A percentile compares a stretch with the other conserved stretches of the same genome.
Evolutionary conservation across 2,113 vertebrate genomes (phyloP).

Genomic region (Psittacus erithacus): DNA sequence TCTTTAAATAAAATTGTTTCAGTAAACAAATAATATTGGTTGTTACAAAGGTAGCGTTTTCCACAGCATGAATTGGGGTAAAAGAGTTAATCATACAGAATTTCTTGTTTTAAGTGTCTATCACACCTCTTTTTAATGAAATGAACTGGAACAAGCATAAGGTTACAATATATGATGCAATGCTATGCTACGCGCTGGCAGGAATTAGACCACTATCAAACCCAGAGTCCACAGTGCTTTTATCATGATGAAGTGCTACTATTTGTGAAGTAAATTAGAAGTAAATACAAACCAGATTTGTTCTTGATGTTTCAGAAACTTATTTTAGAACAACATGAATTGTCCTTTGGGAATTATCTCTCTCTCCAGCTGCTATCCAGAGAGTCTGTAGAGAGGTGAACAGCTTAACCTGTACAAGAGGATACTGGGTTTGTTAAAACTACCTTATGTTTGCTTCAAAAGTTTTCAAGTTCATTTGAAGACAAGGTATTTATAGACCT

Average conservation of each 20-base stretch:
- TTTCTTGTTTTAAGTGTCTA: background rate
- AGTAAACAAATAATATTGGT: background rate
- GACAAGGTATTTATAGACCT: background rate
- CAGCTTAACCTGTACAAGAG: background rate
- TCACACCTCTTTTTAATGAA: background rate
- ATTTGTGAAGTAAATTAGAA: background rate
- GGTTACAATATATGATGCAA: background rate
- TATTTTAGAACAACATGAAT: background rate
- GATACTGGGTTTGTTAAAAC: background rate
- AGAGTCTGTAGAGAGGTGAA: background rate
- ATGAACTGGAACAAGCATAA: background rate
- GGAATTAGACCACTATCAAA: background rate
- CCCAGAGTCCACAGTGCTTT: accelerated
- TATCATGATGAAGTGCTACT: background rate
- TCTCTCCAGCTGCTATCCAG: background rate
- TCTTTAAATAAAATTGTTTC: background rate
- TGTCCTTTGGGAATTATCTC: background rate
- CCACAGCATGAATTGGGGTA: background rate
- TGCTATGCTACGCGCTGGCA: background rate
- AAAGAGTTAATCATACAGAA: background rate
- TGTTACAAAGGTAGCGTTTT: background rate
- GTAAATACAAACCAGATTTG: background rate
- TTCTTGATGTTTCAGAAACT: background rate
- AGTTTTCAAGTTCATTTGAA: background rate
- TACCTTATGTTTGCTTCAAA: background rate